Conservation (phyloP, 2,797 vertebrate species). For the Manis javanica region DNA sequence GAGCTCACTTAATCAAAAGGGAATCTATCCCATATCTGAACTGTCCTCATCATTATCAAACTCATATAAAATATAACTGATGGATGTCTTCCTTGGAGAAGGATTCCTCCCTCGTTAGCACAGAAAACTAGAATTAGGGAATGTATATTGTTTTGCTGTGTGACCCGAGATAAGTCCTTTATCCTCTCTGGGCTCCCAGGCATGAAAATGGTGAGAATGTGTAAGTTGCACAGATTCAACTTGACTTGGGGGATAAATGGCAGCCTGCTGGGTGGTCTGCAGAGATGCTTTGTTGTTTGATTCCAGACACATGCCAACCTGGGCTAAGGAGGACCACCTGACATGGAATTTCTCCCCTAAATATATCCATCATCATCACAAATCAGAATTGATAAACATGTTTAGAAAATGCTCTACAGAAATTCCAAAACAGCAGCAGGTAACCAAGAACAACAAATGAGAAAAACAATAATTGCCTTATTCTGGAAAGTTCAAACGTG, state of each 20-base stretch:
- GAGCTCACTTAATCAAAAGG: not conserved
- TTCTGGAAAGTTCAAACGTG: conserved; percentile 51
- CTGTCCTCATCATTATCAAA: not conserved
- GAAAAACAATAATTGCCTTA: conserved; percentile 19
- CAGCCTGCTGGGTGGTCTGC: not conserved
- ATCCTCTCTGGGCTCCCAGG: not conserved
- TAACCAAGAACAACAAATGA: conserved; percentile 55
- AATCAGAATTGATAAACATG: not conserved
- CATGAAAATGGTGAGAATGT: rapidly evolving
- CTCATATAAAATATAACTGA: not conserved
- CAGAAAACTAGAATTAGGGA: not conserved
- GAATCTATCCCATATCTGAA: not conserved
- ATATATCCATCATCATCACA: not conserved
- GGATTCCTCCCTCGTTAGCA: not conserved
- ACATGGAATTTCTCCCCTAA: not conserved
- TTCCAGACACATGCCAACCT: rapidly evolving
- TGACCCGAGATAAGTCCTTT: not conserved
- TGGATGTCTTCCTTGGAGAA: not conserved
- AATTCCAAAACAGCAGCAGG: conserved; percentile 45
- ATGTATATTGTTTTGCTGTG: not conserved
- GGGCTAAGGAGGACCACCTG: not conserved
- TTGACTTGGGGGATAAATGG: not conserved
- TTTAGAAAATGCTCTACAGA: conserved; percentile 1
- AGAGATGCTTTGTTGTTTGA: rapidly evolving
- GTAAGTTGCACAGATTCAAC: rapidly evolving